Base-by-base conservation (phyloP, 2,113 vertebrate genomes). In the Meles meles region DNA sequence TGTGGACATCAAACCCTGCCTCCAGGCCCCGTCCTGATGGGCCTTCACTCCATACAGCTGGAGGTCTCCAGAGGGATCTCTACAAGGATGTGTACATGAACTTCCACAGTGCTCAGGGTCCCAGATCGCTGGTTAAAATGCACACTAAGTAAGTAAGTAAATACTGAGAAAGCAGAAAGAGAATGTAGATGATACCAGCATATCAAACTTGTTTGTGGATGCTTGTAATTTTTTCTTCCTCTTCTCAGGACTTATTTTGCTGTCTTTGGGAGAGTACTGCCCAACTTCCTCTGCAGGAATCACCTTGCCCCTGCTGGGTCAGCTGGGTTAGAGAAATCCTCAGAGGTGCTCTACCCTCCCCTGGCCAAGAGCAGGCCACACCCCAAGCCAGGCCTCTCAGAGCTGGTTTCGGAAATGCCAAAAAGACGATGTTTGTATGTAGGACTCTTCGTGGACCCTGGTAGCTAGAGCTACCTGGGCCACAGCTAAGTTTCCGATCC, bases 11-110 rank as follows among this genome's bases (percentile, higher is more conserved):
- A 13, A 3, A 15, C 11, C 21, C 63, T 0, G 17, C 72, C 39
- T 52, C 80, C 31, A 0, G 2, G n/a, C 27, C 39, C 25, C 0
- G 0, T 18, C 37, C 0, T 1, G 13, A 31, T 0, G 29, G 4
- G 37, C 39, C 9, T 7, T 18, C 69, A 47, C 3, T 88, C 42
- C 14, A 25, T 7, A 17, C 1, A 31, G n/a, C 15, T 1, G 20
- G 55, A 63, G 8, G 3, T 25, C 5, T 11, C 5, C 6, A 0
- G 37, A 13, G 44, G 23, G 3, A 10, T 39, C 49, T 20, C 23
- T 3, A 3, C 12, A 23, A 1, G 20, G 61, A 31, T 59, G 42
- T 72, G 18, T 14, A 3, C 23, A 3, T 3, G 25, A n/a, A n/a
- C 11, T 42, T 39, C 20, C 8, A 14, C 18, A 55, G 74, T 1